These are phyloP conservation scores for Nesoenas mayeri DNA, from an alignment of 2,113 vertebrate genomes.

Conservation along the genomic window DNA sequence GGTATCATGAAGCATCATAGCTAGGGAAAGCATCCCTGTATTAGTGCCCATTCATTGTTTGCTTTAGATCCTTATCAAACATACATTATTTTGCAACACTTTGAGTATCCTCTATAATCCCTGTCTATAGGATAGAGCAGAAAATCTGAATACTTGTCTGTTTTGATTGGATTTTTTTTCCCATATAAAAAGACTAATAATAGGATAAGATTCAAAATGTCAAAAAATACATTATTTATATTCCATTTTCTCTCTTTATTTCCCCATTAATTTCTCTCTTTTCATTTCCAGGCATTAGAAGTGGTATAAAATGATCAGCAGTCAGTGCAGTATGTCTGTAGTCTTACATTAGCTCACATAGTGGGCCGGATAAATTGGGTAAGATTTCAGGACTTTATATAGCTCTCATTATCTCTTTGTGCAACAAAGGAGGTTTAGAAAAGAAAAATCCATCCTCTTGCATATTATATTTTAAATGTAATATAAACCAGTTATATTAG, in stretches of 20 bases:
- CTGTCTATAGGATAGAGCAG: neutral
- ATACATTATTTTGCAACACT: neutral
- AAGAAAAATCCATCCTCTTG: neutral
- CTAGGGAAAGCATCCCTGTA: neutral
- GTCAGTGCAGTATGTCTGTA: neutral
- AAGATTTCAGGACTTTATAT: slow-evolving; percentile 56
- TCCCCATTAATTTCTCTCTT: slow-evolving; percentile 51
- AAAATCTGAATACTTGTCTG: slow-evolving; percentile 24
- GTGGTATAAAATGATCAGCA: slow-evolving; percentile 53
- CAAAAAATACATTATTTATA: slow-evolving; percentile 43
- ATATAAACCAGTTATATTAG: slow-evolving; percentile 54
- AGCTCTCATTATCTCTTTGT: slow-evolving; percentile 57
- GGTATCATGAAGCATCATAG: neutral
- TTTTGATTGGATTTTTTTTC: slow-evolving; percentile 18
- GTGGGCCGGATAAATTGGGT: slow-evolving; percentile 45
- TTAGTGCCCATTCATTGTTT: neutral
- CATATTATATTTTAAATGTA: slow-evolving; percentile 15
- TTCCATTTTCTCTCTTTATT: slow-evolving; percentile 53
- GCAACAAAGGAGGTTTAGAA: slow-evolving; percentile 28
- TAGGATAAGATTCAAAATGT: slow-evolving; percentile 32
- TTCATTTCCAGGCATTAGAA: slow-evolving; percentile 52
- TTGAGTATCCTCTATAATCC: neutral
- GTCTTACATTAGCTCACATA: slow-evolving; percentile 39
- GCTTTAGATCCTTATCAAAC: neutral
- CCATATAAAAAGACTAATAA: slow-evolving; percentile 32